phyloP scores from a whole-genome alignment of 1,140 invertebrate genomes.

The Leptoteleia sp. region DNA sequence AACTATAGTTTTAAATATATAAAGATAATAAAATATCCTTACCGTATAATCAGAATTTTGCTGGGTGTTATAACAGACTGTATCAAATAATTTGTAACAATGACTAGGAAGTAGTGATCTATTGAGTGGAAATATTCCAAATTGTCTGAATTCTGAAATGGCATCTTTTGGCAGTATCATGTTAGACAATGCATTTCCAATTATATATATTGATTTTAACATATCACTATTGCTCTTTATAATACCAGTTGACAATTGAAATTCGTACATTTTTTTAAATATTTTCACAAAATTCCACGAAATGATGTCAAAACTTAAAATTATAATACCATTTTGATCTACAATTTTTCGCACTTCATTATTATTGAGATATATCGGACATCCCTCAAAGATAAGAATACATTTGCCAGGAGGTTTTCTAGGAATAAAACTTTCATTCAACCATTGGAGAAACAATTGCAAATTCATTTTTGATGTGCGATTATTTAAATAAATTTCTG shows the following conservation, averaged over 20 bases:
- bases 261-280: not conserved
- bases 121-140: conserved; percentile 23
- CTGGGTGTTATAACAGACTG: not conserved
- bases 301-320: not conserved
- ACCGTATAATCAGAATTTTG: conserved; percentile 5
- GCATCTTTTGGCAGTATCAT: not conserved
- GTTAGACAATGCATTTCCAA: conserved; percentile 8
- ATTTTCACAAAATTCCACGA: conserved; percentile 3
- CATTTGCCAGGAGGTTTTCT: conserved; percentile 72
- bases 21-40: not conserved
- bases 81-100: conserved; percentile 30
- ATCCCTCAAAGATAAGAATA: conserved; percentile 76
- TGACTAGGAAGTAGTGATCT: conserved; percentile 3
- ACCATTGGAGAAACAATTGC: conserved; percentile 74
- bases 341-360: conserved; percentile 70
- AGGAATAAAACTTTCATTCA: conserved; percentile 73
- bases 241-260: no score
- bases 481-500: conserved; percentile 69
- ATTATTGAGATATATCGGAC: conserved; percentile 56
- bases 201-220: not conserved
- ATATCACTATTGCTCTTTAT: not conserved
- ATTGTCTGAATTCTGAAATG: not conserved
- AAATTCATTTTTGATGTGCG: conserved; percentile 74
- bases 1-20: not conserved
- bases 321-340: conserved; percentile 69